Base-by-base conservation (phyloP, 2,113 vertebrate genomes). In the Columba janthina region DNA sequence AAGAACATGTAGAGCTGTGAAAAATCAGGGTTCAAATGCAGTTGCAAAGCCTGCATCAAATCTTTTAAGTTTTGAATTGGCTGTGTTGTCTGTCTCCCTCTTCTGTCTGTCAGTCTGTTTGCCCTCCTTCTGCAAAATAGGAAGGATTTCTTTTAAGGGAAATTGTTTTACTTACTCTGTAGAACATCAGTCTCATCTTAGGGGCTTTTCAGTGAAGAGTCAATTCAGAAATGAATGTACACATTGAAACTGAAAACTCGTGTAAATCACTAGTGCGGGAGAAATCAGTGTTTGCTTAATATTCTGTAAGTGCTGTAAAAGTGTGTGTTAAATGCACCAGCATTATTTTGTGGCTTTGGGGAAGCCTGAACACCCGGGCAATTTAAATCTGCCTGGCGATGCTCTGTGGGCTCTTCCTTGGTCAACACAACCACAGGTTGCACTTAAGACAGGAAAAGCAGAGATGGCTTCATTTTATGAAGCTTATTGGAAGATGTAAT, bases 141-240 rank as follows among this genome's bases (percentile, higher is more conserved):
- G 40, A 50, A 31, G 46, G 77, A 31, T n/a, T 65, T 85, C 2
- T 56, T 12, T 51, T 13, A 8, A 5, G 32, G 29, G 38, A 9
- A 40, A 34, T 71, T 5, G 0, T 73, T 91, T 46, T 53, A 5
- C 32, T 20, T 22, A 44, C 44, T 72, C 16, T 1, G 1, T 40
- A 44, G 42, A 26, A 31, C 6, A 0, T 54, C 50, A n/a, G 25
- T 15, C n/a, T 62, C 1, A 0, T 51, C 5, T 77, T 28, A n/a
- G 44, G 81, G 83, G 38, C 40, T 91, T 64, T 76, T 54, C 64
- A n/a, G 2, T n/a, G 32, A 69, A 38, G 48, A 81, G 53, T 40
- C 44, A 14, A 1, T 57, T 89, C 48, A n/a, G 81, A 64, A 71
- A 16, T 14, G 14, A 60, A 13, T 3, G 19, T 10, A 2, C 1